Evolutionary conservation across 2,888 invertebrate genomes (phyloP).

Genomic region (Panopea generosa): DNA sequence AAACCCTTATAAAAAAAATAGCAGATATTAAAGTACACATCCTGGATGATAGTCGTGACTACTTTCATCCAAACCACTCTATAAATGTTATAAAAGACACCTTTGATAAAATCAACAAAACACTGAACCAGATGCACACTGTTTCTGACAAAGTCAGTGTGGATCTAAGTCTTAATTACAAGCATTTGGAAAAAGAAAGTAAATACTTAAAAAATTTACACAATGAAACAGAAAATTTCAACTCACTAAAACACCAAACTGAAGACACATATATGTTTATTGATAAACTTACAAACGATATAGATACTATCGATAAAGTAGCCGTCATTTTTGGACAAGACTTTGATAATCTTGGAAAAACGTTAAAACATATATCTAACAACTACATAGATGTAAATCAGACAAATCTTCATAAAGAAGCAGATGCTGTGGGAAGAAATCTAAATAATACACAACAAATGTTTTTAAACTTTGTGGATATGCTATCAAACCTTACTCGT

Average conservation of each 20-base stretch:
- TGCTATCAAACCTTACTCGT: neutral
- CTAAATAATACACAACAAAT: neutral
- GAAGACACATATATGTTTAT: too few relatives aligned
- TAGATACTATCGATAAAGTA: too few relatives aligned
- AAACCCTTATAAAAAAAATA: too few relatives aligned
- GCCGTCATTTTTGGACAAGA: too few relatives aligned
- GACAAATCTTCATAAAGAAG: neutral
- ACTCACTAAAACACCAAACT: too few relatives aligned
- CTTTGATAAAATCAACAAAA: constrained; percentile 25
- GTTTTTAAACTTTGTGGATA: neutral
- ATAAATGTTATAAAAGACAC: constrained; percentile 24
- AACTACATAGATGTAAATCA: neutral
- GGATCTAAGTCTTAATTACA: neutral
- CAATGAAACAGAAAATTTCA: too few relatives aligned
- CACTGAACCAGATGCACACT: constrained; percentile 9
- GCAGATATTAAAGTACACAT: too few relatives aligned
- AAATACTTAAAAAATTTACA: too few relatives aligned
- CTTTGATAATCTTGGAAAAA: too few relatives aligned
- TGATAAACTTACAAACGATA: too few relatives aligned
- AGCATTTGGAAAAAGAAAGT: neutral
- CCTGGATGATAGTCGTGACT: too few relatives aligned
- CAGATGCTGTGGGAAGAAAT: neutral
- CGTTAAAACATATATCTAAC: neutral
- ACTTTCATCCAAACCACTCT: constrained; percentile 24
- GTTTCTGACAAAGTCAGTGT: neutral